Conservation (phyloP, 30 jellyfish, hydroid and myxozoan genomes). For the Mastigias papua region DNA sequence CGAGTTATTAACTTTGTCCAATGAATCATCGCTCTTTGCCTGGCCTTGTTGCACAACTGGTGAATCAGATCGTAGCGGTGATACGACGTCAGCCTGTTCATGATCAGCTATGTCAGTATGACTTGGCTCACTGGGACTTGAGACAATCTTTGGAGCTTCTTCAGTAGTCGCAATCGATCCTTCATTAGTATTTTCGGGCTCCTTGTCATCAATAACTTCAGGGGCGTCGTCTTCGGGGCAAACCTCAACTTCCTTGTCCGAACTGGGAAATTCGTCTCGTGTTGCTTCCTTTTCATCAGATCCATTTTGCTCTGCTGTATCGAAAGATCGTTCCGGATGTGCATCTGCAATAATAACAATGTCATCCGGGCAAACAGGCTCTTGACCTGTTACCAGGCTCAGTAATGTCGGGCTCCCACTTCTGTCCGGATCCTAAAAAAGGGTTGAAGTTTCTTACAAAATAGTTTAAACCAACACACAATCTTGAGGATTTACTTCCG, state of each 20-base stretch:
- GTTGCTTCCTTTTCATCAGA: not conserved
- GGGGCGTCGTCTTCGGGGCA: not conserved
- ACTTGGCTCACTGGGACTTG: not conserved
- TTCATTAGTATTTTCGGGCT: not conserved
- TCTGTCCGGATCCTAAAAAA: slow-evolving; percentile 6
- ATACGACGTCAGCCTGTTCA: slow-evolving; percentile 59
- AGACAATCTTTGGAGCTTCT: not conserved
- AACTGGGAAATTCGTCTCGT: slow-evolving; percentile 32
- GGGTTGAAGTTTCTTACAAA: not conserved
- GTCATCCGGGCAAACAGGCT: not conserved
- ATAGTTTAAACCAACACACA: no score
- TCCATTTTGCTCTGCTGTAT: not conserved
- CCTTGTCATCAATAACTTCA: not conserved
- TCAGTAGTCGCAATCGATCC: not conserved
- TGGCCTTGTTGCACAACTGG: slow-evolving; percentile 22
- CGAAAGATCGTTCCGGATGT: not conserved
- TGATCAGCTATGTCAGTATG: slow-evolving; percentile 11
- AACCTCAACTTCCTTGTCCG: not conserved
- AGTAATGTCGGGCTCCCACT: slow-evolving; percentile 38
- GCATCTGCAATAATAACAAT: not conserved
- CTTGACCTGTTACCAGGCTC: slow-evolving; percentile 9
- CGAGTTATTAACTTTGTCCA: slow-evolving; percentile 25
- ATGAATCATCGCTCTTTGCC: slow-evolving; percentile 15
- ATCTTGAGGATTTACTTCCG: no score
- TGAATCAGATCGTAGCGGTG: slow-evolving; percentile 57